Percentiles rank a stretch among this genome's conserved stretches.
Conservation (phyloP, 2,113 vertebrate species). For the Gymnarchus niloticus region DNA sequence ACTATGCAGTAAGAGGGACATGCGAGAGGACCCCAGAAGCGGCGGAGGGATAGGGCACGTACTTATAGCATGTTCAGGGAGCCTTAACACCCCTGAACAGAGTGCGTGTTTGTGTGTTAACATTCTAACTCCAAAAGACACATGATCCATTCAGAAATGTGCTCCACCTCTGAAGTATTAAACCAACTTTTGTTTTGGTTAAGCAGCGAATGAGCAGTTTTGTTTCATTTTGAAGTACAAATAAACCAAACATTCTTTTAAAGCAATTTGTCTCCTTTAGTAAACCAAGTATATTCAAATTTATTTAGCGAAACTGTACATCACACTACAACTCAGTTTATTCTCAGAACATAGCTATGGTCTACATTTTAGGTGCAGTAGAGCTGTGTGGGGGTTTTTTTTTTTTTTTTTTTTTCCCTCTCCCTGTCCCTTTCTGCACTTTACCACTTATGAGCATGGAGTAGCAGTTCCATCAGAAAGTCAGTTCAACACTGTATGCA, state of each 20-base stretch:
- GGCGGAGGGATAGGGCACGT: not conserved
- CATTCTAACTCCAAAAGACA: not conserved
- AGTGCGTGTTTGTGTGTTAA: not conserved
- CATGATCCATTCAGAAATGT: not conserved
- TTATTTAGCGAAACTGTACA: not conserved
- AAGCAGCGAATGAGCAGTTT: not conserved
- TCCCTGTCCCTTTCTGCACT: not conserved
- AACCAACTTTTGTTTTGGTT: constrained; percentile 5
- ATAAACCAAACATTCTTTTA: not conserved
- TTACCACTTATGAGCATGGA: not conserved
- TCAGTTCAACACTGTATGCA: not conserved
- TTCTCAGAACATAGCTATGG: not conserved
- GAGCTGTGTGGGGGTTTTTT: too few relatives aligned
- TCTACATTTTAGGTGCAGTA: not conserved
- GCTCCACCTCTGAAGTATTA: not conserved
- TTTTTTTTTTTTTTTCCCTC: too few relatives aligned
- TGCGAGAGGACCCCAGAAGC: not conserved
- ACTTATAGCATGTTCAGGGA: not conserved
- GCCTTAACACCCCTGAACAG: not conserved
- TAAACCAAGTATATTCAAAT: not conserved
- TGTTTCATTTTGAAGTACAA: not conserved
- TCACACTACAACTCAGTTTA: not conserved
- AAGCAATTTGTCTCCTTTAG: not conserved
- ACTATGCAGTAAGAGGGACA: not conserved
- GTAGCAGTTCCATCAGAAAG: not conserved